A percentile compares a stretch with the other conserved stretches of the same genome.
Conservation (phyloP, 2,113 vertebrate genomes). For the Albula glossodonta region DNA sequence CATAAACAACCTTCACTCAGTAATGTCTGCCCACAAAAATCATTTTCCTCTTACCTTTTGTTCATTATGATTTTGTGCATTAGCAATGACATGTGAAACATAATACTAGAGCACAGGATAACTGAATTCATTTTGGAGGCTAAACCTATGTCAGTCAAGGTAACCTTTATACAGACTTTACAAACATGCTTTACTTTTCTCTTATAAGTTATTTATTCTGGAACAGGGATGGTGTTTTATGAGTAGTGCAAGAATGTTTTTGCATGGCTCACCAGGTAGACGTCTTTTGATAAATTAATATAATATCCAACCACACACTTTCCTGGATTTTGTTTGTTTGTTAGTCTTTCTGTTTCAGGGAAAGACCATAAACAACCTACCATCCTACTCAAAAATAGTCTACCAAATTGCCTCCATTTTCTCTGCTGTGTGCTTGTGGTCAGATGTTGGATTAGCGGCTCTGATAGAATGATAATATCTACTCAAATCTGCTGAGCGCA, state of each 20-base stretch:
- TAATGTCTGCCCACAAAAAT: neutral
- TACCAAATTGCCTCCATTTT: neutral
- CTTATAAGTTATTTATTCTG: no score
- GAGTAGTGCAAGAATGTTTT: neutral
- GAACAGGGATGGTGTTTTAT: neutral
- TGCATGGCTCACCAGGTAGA: no score
- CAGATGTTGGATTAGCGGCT: neutral
- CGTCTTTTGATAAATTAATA: no score
- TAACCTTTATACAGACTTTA: no score
- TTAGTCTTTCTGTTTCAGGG: no score
- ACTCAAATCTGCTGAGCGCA: neutral
- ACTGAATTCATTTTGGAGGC: neutral
- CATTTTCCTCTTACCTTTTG: neutral
- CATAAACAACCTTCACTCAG: neutral
- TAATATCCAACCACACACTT: no score
- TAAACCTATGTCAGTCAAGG: no score
- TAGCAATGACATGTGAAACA: neutral
- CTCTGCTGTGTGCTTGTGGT: neutral
- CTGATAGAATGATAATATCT: neutral
- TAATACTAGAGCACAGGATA: neutral
- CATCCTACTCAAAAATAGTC: neutral
- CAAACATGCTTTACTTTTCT: no score
- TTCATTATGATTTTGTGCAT: neutral
- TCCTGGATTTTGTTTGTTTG: no score
- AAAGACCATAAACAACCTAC: neutral